Evolutionary conservation across 2,888 invertebrate species (phyloP).

Genomic region (Chymomyza fuscimana): DNA sequence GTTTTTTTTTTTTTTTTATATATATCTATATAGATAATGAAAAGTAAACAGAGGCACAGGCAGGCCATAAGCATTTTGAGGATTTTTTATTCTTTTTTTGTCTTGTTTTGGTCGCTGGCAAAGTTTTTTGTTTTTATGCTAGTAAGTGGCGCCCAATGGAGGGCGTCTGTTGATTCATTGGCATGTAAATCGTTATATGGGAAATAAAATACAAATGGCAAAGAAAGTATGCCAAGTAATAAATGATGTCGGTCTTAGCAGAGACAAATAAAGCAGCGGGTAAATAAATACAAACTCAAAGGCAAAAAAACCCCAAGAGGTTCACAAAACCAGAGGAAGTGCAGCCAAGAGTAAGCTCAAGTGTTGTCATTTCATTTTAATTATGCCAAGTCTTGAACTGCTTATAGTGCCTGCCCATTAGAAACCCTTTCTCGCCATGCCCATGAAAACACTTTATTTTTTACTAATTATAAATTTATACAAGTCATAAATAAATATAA

Average conservation of each 20-base stretch:
- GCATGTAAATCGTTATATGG: slow-evolving; percentile 51
- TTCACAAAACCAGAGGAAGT: slow-evolving; percentile 8
- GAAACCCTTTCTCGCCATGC: not conserved
- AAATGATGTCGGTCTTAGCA: slow-evolving; percentile 29
- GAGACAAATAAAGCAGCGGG: slow-evolving; percentile 1
- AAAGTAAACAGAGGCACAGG: slow-evolving; percentile 61
- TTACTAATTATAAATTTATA: slow-evolving; percentile 62
- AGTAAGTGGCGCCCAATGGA: slow-evolving; percentile 4
- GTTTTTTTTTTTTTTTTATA: slow-evolving; percentile 22
- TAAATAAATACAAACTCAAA: not conserved
- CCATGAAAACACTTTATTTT: slow-evolving; percentile 34
- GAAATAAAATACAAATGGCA: slow-evolving; percentile 39
- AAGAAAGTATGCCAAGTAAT: slow-evolving; percentile 45
- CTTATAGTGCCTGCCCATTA: not conserved
- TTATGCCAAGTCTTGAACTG: slow-evolving; percentile 29
- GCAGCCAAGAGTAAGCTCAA: slow-evolving; percentile 22
- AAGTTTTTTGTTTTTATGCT: slow-evolving; percentile 16
- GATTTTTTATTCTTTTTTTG: slow-evolving; percentile 12
- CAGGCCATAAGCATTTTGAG: slow-evolving; percentile 31
- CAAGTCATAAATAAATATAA: slow-evolving; percentile 50
- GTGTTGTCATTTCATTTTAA: slow-evolving; percentile 33
- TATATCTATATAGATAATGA: slow-evolving; percentile 72
- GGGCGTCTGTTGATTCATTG: slow-evolving; percentile 55
- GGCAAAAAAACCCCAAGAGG: not conserved
- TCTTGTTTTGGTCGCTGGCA: not conserved